Base-by-base conservation (phyloP, 2,113 vertebrate species). In the Elachura formosa region DNA sequence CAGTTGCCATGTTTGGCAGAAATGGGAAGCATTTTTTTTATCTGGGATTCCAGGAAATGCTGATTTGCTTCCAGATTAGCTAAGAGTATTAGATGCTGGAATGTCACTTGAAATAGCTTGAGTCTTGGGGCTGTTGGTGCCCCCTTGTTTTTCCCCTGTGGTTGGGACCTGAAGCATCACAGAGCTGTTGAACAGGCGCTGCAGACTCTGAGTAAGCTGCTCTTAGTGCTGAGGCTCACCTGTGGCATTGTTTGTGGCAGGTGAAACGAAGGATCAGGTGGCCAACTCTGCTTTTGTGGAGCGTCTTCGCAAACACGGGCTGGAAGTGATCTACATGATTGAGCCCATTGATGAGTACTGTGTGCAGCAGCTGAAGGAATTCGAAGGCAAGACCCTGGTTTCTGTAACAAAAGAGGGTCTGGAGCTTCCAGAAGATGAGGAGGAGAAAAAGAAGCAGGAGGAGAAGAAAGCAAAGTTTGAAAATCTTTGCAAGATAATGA, bases 321-420 rank as follows among this genome's bases (percentile, higher is more conserved):
- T 98, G 46, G 98, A 98, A 18, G 98, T 98, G 55, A 98, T 98
- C 73, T 98, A 98, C 45, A 98, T 98, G 98, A 98, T 98, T 4
- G 98, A 98, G 84, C 98, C 98, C 9, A 98, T 98, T 14, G 98
- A 98, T 46, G 98, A 98, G 9, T 98, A 98, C 75, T 98, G 98
- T 9, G 98, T 98, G 45, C 98, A 98, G 45, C 98, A 98, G 96
- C 96, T 98, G 74, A 98, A 98, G 74, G 98, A 98, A 10, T 98
- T 98, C 3, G 98, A 98, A 71, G 98, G 98, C 19, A 98, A 98
- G 94, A 98, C 98, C 18, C 64, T 98, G 14, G 98, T 98, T 89
- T 98, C 98, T 12, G 98, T 98, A 78, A 98, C 98, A 84, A 98
- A 98, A 74, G 98, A 98, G 63, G 98, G 98, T 25, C 62, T 98